phyloP scores from a whole-genome alignment of 2,888 invertebrate genomes.

The Drosophila melanosoma region DNA sequence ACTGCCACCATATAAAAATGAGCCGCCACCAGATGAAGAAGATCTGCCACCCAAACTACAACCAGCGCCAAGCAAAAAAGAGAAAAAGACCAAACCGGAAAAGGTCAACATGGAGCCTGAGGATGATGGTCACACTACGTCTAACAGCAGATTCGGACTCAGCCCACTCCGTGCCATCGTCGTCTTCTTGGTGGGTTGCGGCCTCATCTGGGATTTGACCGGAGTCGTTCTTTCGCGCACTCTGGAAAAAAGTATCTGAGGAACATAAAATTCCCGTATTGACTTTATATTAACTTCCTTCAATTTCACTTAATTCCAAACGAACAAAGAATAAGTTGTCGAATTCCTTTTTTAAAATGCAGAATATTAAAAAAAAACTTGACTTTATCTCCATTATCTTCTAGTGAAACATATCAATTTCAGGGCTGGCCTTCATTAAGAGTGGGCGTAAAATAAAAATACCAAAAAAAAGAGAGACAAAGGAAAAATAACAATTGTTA shows the following conservation, averaged over 20 bases:
- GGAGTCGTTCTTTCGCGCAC: constrained; percentile 17
- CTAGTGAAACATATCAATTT: not conserved
- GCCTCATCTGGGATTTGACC: constrained; percentile 22
- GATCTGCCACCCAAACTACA: not conserved
- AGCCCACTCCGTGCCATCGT: constrained; percentile 23
- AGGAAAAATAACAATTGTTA: not conserved
- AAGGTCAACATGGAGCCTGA: not conserved
- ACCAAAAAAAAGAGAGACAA: constrained; percentile 2
- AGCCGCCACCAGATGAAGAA: not conserved
- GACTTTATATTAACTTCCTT: not conserved
- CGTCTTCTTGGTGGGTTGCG: constrained; percentile 37
- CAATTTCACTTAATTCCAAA: not conserved
- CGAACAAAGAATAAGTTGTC: not conserved
- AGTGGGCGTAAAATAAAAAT: constrained; percentile 36
- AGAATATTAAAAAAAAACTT: not conserved
- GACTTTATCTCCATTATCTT: not conserved
- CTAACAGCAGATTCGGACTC: constrained; percentile 1
- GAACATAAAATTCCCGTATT: not conserved
- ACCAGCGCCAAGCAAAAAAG: not conserved
- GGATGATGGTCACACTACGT: not conserved
- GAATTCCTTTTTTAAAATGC: not conserved
- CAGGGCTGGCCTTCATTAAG: constrained; percentile 27
- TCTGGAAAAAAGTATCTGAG: constrained; percentile 18
- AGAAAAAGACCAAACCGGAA: not conserved
- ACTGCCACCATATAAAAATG: not conserved